phyloP scores from a whole-genome alignment of 2,113 vertebrate species.

The Rhegmatorhina hoffmannsi region DNA sequence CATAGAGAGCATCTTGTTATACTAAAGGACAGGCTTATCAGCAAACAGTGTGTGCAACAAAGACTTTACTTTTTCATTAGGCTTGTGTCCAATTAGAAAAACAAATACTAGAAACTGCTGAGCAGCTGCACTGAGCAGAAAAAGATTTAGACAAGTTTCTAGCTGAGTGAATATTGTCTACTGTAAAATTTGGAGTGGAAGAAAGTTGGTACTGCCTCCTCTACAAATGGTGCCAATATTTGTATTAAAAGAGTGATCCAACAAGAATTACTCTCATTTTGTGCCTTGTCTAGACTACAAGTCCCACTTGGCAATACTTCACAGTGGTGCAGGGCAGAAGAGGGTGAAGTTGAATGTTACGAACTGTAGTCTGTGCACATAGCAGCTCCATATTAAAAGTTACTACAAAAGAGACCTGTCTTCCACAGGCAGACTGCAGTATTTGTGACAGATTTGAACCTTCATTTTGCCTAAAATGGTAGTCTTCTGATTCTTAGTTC shows the following conservation, averaged over 20 bases:
- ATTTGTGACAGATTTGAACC: background rate
- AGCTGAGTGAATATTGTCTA: background rate
- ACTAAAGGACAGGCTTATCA: background rate
- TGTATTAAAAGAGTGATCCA: background rate
- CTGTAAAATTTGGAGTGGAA: background rate
- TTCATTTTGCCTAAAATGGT: background rate
- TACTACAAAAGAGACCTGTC: background rate
- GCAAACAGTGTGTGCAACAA: background rate
- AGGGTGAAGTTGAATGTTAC: background rate
- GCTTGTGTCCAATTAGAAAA: constrained; percentile 13
- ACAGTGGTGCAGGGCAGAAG: background rate
- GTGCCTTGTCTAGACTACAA: background rate
- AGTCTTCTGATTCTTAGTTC: background rate
- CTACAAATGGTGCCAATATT: background rate
- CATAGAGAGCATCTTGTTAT: background rate
- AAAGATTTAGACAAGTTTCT: background rate
- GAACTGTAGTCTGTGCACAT: background rate
- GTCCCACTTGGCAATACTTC: background rate
- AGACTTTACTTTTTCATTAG: constrained; percentile 1
- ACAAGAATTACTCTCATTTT: background rate
- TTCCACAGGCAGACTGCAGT: background rate
- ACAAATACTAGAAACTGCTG: background rate
- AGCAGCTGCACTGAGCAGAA: background rate
- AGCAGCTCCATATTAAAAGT: background rate
- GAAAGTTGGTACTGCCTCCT: background rate